Percentiles rank a stretch among this genome's conserved stretches.
Conservation (phyloP, 2,797 vertebrate species). For the Darevskia nairensis region DNA sequence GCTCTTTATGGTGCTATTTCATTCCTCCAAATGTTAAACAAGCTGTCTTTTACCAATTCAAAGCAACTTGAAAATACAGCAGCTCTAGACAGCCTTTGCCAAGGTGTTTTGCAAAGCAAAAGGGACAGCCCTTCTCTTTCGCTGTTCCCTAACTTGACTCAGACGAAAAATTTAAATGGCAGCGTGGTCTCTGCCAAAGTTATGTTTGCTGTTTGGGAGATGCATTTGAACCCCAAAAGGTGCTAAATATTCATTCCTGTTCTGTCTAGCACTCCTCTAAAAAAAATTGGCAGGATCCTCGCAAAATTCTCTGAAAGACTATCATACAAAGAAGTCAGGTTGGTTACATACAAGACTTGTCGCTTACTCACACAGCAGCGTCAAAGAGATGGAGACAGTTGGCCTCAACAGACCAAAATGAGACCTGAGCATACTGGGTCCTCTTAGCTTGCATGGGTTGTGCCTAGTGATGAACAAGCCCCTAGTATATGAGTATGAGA, state of each 20-base stretch:
- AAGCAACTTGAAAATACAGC: conserved; percentile 50
- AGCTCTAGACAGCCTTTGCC: conserved; percentile 22
- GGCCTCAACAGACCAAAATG: not conserved
- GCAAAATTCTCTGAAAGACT: conserved; percentile 50
- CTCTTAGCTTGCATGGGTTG: not conserved
- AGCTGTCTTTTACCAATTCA: conserved; percentile 75
- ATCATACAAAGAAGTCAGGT: conserved; percentile 27
- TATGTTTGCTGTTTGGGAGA: conserved; percentile 69
- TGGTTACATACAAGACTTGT: conserved; percentile 39
- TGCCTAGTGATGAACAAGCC: not conserved
- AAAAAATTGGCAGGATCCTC: conserved; percentile 52
- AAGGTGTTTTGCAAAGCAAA: conserved; percentile 53
- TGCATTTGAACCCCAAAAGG: conserved; percentile 67
- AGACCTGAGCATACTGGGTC: not conserved
- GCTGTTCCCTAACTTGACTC: conserved; percentile 53
- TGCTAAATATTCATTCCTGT: conserved; percentile 63
- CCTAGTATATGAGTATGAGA: not conserved
- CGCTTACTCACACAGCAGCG: conserved; percentile 6
- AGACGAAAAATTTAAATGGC: conserved; percentile 61
- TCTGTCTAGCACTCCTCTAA: conserved; percentile 59
- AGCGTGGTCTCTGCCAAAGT: conserved; percentile 66
- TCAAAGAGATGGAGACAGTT: not conserved
- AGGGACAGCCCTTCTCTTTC: conserved; percentile 46
- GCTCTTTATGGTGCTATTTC: conserved; percentile 71
- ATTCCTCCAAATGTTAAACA: conserved; percentile 72